Conservation (phyloP, 1,140 invertebrate species). For the Brachystomella parvula region DNA sequence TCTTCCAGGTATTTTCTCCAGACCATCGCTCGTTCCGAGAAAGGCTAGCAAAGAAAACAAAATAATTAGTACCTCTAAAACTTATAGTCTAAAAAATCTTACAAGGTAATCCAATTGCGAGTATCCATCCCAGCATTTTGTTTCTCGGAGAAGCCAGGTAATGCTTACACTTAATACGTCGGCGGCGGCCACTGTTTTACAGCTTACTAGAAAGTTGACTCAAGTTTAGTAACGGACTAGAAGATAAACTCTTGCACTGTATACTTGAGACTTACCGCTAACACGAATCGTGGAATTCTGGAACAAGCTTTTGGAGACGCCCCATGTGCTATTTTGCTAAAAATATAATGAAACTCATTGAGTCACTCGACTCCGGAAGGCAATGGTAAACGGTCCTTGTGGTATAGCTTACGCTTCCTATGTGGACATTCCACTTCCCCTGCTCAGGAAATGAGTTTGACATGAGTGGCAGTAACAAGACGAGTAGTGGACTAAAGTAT, state of each 20-base stretch:
- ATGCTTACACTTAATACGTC: conserved; percentile 23
- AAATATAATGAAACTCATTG: neutral
- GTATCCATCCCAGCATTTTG: conserved; percentile 44
- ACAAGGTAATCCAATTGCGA: conserved; percentile 39
- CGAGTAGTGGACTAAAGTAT: no score
- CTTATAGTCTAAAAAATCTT: conserved; percentile 14
- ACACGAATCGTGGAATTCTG: conserved; percentile 39
- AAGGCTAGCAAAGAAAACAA: conserved; percentile 16
- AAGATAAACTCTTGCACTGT: neutral
- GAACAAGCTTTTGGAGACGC: conserved; percentile 41
- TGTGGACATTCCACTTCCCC: conserved; percentile 39
- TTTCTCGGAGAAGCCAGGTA: conserved; percentile 40
- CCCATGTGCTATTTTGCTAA: conserved; percentile 22
- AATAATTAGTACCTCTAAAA: conserved; percentile 21
- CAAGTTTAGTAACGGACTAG: neutral
- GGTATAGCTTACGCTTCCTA: neutral
- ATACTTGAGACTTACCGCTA: conserved; percentile 35
- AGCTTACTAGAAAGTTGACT: neutral
- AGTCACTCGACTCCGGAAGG: neutral
- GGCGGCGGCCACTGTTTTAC: no score
- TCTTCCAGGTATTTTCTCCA: conserved; percentile 25
- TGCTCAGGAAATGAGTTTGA: conserved; percentile 37
- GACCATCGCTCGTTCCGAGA: conserved; percentile 12
- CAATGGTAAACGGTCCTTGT: neutral
- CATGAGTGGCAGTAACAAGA: neutral